A percentile compares a stretch with the other conserved stretches of the same genome.
Evolutionary conservation across 1,140 invertebrate genomes (phyloP).

Genomic region (Condylostylus longicornis): DNA sequence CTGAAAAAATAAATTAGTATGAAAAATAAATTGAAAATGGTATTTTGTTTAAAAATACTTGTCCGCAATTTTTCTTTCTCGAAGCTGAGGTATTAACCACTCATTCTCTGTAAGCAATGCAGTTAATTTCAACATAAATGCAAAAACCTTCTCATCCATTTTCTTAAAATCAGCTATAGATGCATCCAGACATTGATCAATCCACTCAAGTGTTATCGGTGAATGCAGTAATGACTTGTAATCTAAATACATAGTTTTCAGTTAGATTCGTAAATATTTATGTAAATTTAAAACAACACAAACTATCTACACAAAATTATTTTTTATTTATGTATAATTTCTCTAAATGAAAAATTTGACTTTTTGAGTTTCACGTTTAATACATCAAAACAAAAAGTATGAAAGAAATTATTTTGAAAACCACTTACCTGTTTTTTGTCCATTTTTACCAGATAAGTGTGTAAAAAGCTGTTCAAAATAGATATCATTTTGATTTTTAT

Average conservation of each 20-base stretch:
- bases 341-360: background rate
- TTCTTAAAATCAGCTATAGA: slow-evolving; percentile 16
- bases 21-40: background rate
- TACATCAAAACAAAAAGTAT: slow-evolving; percentile 1
- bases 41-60: slow-evolving; percentile 16
- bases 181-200: slow-evolving; percentile 19
- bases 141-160: slow-evolving; percentile 23
- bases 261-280: no score
- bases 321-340: no score
- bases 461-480: slow-evolving; percentile 36
- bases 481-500: slow-evolving; percentile 34
- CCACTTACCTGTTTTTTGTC: slow-evolving; percentile 22
- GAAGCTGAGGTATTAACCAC: slow-evolving; percentile 20
- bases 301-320: no score
- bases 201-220: slow-evolving; percentile 21
- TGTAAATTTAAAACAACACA: no score
- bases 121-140: slow-evolving; percentile 28
- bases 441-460: no score
- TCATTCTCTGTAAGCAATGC: slow-evolving; percentile 25
- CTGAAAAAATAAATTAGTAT: background rate
- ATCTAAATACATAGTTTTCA: no score
- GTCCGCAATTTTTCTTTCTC: slow-evolving; percentile 17
- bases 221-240: slow-evolving; percentile 18
- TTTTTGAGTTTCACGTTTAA: no score
- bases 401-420: slow-evolving; percentile 3